phyloP scores from a whole-genome alignment of 2,888 invertebrate genomes.

The Trilocha varians region DNA sequence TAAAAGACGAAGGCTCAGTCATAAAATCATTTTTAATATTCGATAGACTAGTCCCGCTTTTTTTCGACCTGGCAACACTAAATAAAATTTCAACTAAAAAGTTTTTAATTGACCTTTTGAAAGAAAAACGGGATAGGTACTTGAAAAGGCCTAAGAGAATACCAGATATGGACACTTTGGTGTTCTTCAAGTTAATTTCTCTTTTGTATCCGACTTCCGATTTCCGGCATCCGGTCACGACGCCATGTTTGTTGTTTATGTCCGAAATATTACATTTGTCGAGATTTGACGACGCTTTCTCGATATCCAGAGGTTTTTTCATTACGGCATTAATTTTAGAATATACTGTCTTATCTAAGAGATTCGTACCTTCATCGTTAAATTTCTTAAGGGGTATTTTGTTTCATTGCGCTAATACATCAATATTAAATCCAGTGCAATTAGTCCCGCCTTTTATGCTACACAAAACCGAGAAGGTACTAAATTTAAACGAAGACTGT shows the following conservation, averaged over 20 bases:
- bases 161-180: conserved; percentile 79
- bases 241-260: conserved; percentile 88
- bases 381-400: conserved; percentile 86
- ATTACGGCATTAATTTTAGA: conserved; percentile 82
- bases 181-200: conserved; percentile 87
- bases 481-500: conserved; percentile 72
- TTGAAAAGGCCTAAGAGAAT: conserved; percentile 72
- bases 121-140: conserved; percentile 80
- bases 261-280: conserved; percentile 82
- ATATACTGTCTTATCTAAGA: conserved; percentile 84
- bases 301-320: conserved; percentile 85
- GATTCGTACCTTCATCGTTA: conserved; percentile 85
- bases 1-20: conserved; percentile 49
- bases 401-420: conserved; percentile 79
- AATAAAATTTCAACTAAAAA: conserved; percentile 79
- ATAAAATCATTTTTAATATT: conserved; percentile 74
- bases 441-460: conserved; percentile 80
- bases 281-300: conserved; percentile 75
- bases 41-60: conserved; percentile 68
- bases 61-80: conserved; percentile 81
- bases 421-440: conserved; percentile 73
- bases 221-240: conserved; percentile 90
- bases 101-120: conserved; percentile 78
- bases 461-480: conserved; percentile 64
- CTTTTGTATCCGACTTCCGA: conserved; percentile 92